Percentiles rank a stretch among this genome's conserved stretches.
phyloP scores from a whole-genome alignment of 2,113 vertebrate genomes.

The Xyliphius kryptos region DNA sequence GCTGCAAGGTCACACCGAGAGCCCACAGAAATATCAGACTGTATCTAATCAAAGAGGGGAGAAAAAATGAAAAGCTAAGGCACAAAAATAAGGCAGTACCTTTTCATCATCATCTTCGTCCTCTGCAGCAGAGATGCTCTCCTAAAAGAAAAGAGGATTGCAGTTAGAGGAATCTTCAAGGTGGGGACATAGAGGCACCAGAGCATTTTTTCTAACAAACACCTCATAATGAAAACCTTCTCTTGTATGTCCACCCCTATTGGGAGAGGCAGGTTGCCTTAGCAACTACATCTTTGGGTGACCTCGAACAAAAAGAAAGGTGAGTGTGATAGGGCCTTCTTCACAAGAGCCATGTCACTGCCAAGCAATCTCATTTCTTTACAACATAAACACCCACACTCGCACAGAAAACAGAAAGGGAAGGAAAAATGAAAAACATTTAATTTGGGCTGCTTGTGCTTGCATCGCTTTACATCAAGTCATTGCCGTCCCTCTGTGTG shows the following conservation, averaged over 20 bases:
- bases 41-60: slow-evolving; percentile 29
- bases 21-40: slow-evolving; percentile 17
- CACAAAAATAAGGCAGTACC: slow-evolving; percentile 65
- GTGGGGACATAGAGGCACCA: slow-evolving; percentile 60
- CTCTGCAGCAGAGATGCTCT: slow-evolving; percentile 75
- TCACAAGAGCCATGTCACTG: too few species aligned
- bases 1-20: slow-evolving; percentile 14
- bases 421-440: slow-evolving; percentile 51
- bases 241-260: slow-evolving; percentile 70
- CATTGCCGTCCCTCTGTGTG: slow-evolving; percentile 56
- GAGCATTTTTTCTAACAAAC: slow-evolving; percentile 73
- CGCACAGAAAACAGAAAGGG: slow-evolving; percentile 23
- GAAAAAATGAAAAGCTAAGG: slow-evolving; percentile 20
- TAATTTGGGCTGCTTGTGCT: slow-evolving; percentile 64
- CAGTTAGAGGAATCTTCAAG: slow-evolving; percentile 41
- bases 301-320: slow-evolving; percentile 71
- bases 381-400: slow-evolving; percentile 58
- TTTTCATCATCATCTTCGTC: slow-evolving; percentile 93
- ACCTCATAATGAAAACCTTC: slow-evolving; percentile 73
- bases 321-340: slow-evolving; percentile 40
- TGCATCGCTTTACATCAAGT: slow-evolving; percentile 68
- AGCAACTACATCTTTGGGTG: slow-evolving; percentile 69
- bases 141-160: slow-evolving; percentile 68
- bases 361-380: slow-evolving; percentile 60
- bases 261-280: slow-evolving; percentile 72